Evolutionary conservation across 2,797 vertebrate species (phyloP).

Genomic region (Knipowitschia caucasica): DNA sequence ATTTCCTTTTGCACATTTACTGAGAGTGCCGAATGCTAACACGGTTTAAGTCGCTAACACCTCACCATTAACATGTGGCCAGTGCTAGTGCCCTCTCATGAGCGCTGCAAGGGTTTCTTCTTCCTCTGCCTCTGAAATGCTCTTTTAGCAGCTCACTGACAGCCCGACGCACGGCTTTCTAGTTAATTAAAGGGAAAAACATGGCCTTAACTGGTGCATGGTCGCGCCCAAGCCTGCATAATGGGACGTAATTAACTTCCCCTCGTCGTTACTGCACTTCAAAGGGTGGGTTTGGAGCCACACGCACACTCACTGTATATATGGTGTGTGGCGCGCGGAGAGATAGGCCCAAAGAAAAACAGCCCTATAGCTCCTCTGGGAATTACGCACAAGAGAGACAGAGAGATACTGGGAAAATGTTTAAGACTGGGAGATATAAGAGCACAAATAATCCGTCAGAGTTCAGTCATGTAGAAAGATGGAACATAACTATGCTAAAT

Average conservation of each 20-base stretch:
- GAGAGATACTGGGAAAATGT: conserved; percentile 33
- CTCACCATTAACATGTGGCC: conserved; percentile 77
- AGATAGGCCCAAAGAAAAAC: conserved; percentile 48
- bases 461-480: conserved; percentile 4
- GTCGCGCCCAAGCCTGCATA: conserved; percentile 85
- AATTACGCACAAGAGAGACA: conserved; percentile 41
- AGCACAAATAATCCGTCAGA: conserved; percentile 17
- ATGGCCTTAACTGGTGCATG: conserved; percentile 87
- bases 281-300: conserved; percentile 74
- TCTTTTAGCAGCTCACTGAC: conserved; percentile 82
- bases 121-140: conserved; percentile 73
- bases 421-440: conserved; percentile 46
- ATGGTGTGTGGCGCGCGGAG: conserved; percentile 48
- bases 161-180: conserved; percentile 88
- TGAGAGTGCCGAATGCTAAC: conserved; percentile 61
- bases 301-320: conserved; percentile 34
- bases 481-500: conserved; percentile 11
- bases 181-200: conserved; percentile 97
- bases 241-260: conserved; percentile 96
- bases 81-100: conserved; percentile 72
- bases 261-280: conserved; percentile 93
- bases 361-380: conserved; percentile 59
- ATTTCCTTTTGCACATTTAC: conserved; percentile 62
- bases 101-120: conserved; percentile 67
- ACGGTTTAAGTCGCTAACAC: conserved; percentile 71